Evolutionary conservation across 2,797 vertebrate species (phyloP), one percentile per base, ranked within the genome.

Genomic region (Pampus argenteus): DNA sequence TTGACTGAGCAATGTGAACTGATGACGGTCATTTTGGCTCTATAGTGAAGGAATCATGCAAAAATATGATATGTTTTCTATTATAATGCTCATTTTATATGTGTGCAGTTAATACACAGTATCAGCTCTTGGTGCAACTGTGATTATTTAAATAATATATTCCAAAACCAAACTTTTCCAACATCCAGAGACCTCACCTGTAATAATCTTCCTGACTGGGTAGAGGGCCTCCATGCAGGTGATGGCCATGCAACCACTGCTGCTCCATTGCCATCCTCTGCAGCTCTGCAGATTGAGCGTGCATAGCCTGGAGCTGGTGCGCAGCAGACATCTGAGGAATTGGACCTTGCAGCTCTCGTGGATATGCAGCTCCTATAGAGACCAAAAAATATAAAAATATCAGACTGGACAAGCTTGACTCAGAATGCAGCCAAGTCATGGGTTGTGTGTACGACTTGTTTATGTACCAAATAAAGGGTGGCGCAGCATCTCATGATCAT

Each of bases 171-270:
- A 15, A 42, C 11, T 4, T 25, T 18, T 14, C 5, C 15, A 14
- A 40, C 0, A 31, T 38, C 59, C 2, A 65, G 26, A 59, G 15
- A n/a, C 9, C 69, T 88, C 74, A 95, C 98, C 98, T 99, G 95
- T 99, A 99, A 80, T 99, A 99, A 92, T 99, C 98, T 91, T 99
- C 98, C 91, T 99, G 98, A 86, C 97, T 97, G 0, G 98, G 97
- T 67, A 99, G 93, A 72, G 97, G 95, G 29, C 97, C 97, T 5
- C 97, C 97, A 0, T 99, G 98, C 92, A 99, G 93, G 92, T 99
- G 98, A 81, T 99, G 98, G 25, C 96, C 97, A 0, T 99, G 98
- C 83, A 99, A 93, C 98, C 98, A 99, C 91, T 99, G 98, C 92
- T 99, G 98, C 89, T 99, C 98, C 96, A 99, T 96, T 6, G 98